Conservation (phyloP, 2,113 vertebrate species). For the Caranx ignobilis region DNA sequence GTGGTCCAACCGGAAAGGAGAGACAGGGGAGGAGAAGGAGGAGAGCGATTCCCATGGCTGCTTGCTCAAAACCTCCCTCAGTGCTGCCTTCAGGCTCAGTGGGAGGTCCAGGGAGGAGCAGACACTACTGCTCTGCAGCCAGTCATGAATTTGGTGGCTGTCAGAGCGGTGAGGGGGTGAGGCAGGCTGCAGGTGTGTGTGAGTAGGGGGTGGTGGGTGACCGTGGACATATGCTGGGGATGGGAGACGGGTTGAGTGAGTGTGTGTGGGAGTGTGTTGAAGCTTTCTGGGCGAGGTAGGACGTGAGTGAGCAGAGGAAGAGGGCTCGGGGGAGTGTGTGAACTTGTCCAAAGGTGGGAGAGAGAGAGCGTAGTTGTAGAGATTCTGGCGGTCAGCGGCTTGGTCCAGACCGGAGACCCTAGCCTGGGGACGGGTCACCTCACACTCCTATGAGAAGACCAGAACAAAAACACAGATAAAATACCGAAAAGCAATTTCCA, state of each 20-base stretch:
- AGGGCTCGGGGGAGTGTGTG: constrained; percentile 14
- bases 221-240: constrained; percentile 2
- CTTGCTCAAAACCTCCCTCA: constrained; percentile 65
- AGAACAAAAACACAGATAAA: background rate
- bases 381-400: constrained; percentile 74
- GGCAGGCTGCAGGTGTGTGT: constrained; percentile 4
- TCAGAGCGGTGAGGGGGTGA: constrained; percentile 19
- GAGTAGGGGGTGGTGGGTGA: background rate
- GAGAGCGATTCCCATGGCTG: constrained; percentile 49
- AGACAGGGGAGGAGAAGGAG: constrained; percentile 33
- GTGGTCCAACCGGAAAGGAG: constrained; percentile 40
- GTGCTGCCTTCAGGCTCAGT: constrained; percentile 66
- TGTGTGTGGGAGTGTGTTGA: background rate
- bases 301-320: constrained; percentile 16
- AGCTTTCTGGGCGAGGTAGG: constrained; percentile 35
- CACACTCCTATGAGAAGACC: constrained; percentile 84
- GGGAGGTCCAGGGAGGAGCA: constrained; percentile 76
- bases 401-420: constrained; percentile 87
- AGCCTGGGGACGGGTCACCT: constrained; percentile 87
- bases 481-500: background rate
- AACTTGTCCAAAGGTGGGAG: constrained; percentile 16
- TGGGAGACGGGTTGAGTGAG: background rate
- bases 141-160: constrained; percentile 10
- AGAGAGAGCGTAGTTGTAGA: constrained; percentile 21
- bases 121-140: constrained; percentile 45